Conservation (phyloP, 2,888 invertebrate genomes). For the Melolontha melolontha region DNA sequence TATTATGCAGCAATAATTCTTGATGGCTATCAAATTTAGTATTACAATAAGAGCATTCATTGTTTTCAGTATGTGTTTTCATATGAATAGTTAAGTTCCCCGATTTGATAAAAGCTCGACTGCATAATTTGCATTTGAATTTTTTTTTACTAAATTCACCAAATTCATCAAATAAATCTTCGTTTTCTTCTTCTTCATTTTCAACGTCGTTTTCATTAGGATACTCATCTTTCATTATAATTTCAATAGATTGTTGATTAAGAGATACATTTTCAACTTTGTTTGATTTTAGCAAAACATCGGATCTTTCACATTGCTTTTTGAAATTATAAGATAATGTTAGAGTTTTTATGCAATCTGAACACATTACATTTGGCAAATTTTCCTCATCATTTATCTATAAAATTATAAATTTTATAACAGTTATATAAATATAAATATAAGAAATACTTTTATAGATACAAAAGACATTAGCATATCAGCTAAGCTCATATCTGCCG, state of each 20-base stretch:
- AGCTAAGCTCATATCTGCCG: conserved; percentile 30
- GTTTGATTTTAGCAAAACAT: conserved; percentile 21
- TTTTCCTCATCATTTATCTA: conserved; percentile 30
- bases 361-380: conserved; percentile 35
- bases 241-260: conserved; percentile 10
- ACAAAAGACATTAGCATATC: conserved; percentile 36
- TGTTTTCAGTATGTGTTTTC: conserved; percentile 37
- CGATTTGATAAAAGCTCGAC: conserved; percentile 21
- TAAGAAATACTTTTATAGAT: conserved; percentile 20
- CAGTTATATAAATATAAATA: not conserved
- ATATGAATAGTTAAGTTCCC: conserved; percentile 37
- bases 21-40: conserved; percentile 23
- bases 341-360: conserved; percentile 32
- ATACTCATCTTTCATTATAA: conserved; percentile 8
- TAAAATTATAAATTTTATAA: conserved; percentile 11
- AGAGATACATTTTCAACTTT: conserved; percentile 6
- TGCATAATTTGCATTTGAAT: conserved; percentile 29
- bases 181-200: conserved; percentile 10
- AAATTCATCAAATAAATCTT: conserved; percentile 19
- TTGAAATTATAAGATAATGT: conserved; percentile 37
- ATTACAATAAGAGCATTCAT: conserved; percentile 28
- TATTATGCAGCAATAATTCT: conserved; percentile 31
- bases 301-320: conserved; percentile 38
- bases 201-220: conserved; percentile 13
- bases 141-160: conserved; percentile 13